These are phyloP conservation scores for Numenius phaeopus DNA, from an alignment of 2,797 vertebrate species.

Conservation along the genomic window DNA sequence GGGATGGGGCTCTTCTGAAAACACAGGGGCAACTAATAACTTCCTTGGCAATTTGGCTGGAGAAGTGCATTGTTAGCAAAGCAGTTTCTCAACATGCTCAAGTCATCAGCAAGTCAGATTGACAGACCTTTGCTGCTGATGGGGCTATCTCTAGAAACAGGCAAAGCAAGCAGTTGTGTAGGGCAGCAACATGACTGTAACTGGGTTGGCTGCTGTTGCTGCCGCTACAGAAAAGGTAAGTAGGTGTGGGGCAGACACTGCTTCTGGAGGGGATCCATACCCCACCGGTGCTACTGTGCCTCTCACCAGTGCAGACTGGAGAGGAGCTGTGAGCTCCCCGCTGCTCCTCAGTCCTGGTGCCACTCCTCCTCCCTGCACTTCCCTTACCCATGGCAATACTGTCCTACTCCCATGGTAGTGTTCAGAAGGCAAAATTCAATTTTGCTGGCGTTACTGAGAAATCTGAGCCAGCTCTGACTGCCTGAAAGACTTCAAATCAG, in stretches of 20 bases:
- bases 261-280: not conserved
- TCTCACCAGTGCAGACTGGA: not conserved
- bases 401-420: not conserved
- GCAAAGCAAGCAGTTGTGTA: not conserved
- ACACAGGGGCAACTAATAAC: not conserved
- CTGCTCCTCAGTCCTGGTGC: not conserved
- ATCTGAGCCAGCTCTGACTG: not conserved
- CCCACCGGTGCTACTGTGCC: not conserved
- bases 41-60: not conserved
- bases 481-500: not conserved
- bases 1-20: not conserved
- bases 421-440: not conserved
- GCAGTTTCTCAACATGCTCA: not conserved
- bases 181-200: not conserved
- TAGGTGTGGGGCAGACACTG: not conserved
- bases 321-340: not conserved
- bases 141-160: not conserved
- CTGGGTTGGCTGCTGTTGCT: not conserved
- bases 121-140: not conserved
- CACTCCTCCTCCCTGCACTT: not conserved
- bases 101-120: not conserved
- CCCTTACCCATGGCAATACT: not conserved
- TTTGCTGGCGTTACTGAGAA: not conserved
- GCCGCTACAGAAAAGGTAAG: not conserved
- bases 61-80: not conserved